Conservation (phyloP, 64 coral and sea anemone genomes). For the Trachythela sp. region DNA sequence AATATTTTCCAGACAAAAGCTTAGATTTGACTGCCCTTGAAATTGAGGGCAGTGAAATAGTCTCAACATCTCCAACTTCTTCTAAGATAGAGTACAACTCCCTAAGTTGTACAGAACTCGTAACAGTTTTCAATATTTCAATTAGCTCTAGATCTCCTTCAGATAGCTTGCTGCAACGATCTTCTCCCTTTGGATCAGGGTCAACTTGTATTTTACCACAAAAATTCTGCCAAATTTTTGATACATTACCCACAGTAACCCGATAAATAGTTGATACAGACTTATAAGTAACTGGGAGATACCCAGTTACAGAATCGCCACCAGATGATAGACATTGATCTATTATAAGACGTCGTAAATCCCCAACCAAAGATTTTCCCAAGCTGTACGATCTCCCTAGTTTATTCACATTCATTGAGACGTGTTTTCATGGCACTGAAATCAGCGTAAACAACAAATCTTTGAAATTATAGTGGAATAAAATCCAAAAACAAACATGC, state of each 20-base stretch:
- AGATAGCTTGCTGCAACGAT: conserved; percentile 36
- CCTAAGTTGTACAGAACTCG: not conserved
- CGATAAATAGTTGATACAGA: not conserved
- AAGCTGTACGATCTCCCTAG: not conserved
- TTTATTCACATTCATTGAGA: conserved; percentile 21
- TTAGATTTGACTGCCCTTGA: conserved; percentile 47
- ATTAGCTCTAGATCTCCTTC: conserved; percentile 29
- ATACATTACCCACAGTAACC: not conserved
- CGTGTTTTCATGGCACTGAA: not conserved
- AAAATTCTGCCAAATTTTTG: conserved; percentile 44
- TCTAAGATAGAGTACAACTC: conserved; percentile 4
- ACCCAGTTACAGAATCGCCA: conserved; percentile 17
- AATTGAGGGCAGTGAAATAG: conserved; percentile 36
- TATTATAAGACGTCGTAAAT: conserved; percentile 31
- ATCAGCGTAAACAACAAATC: not conserved
- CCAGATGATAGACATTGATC: not conserved
- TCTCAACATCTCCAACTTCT: conserved; percentile 23
- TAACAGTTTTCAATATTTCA: conserved; percentile 19
- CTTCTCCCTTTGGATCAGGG: conserved; percentile 2
- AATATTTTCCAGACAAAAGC: conserved; percentile 30
- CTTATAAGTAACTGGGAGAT: conserved; percentile 24
- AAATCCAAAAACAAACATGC: not conserved
- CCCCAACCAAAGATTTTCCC: conserved; percentile 6
- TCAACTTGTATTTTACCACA: not conserved
- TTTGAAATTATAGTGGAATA: not conserved